Evolutionary conservation across 2,797 vertebrate species (phyloP), one percentile per base, ranked within the genome.

Genomic region (Garrulus glandarius): DNA sequence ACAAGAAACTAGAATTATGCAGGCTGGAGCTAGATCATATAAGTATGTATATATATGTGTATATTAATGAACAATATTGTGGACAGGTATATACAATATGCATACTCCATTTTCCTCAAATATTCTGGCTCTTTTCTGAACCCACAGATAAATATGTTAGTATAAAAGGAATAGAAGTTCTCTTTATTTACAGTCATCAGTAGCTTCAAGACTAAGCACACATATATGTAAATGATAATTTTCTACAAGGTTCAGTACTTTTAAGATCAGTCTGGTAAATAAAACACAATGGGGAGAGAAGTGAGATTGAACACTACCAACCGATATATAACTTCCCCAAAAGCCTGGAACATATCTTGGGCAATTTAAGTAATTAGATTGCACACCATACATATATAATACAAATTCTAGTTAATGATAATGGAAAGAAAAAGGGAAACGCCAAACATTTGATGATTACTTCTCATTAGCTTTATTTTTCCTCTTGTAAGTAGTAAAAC

Each of bases 351-450:
- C 7, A 10, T 55, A 57, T 87, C 78, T 87, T 89, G 20, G 81
- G 24, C 34, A 80, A 94, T 92, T 85, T 80, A 85, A 65, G 57
- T 86, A 95, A 96, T 92, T 75, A 80, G 18, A 85, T 20, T 77
- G 32, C 16, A 74, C 27, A 52, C 15, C 41, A 77, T 60, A 65
- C 3, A 12, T 21, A 50, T 29, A 43, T 30, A 87, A 53, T 52
- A 90, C 24, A 93, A 87, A 90, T 89, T 70, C 22, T 80, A 77
- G 32, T 41, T 93, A 79, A 86, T 85, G 41, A 84, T 76, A 91
- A 89, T 70, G 46, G 55, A 85, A 84, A 90, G 50, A 67, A 91
- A 87, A 92, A 94, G 79, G n/a, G 26, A 87, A 93, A 84, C 65
- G 19, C 5, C 69, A 85, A 59, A 68, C 79, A 95, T 92, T 92